Evolutionary conservation across 1,140 invertebrate species (phyloP), one percentile per base, ranked within the genome.

Genomic region (Charaxes varanes): DNA sequence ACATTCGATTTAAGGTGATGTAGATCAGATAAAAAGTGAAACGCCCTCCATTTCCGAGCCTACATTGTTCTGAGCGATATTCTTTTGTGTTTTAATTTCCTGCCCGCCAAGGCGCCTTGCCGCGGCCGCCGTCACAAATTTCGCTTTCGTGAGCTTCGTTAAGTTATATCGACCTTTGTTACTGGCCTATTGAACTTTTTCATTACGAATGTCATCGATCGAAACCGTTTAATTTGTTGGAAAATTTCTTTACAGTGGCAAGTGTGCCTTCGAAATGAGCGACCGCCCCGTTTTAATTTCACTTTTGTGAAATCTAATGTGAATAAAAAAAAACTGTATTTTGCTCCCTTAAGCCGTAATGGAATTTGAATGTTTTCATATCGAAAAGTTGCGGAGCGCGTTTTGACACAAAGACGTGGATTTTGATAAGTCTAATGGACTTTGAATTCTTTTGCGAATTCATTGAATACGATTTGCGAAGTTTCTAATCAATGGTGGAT

Each of bases 51-150:
- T 79, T 82, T 76, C 71, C 74, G 73, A 72, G 55, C 48, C 67
- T 67, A 74, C 70, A 68, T 70, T 74, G 68, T 73, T 68, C 62
- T 56, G 50, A 57, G 59, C 69, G 57, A 65, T 52, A 74, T 62
- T 78, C 78, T 82, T 80, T 82, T 82, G 78, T 82, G 76, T 78
- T 78, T 80, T 80, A 78, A 82, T 82, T 80, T 82, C 78, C 78
- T 78, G 73, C 65, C 68, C 59, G 62, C 61, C 56, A 62, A 56
- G 65, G 58, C 67, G 58, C 60, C n/a, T n/a, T n/a, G n/a, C n/a
- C n/a, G n/a, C n/a, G n/a, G 60, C 67, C 66, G 42, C 66, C 54
- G 65, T 77, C 67, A 62, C 70, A 65, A 79, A 79, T 79, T 82
- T 74, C 57, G 63, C 71, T 76, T 79, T 74, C 73, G 72, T 67